Percentiles rank a stretch among this genome's conserved stretches.
phyloP scores from a whole-genome alignment of 92 coral and sea anemone species.

The Zoanthus sociatus region DNA sequence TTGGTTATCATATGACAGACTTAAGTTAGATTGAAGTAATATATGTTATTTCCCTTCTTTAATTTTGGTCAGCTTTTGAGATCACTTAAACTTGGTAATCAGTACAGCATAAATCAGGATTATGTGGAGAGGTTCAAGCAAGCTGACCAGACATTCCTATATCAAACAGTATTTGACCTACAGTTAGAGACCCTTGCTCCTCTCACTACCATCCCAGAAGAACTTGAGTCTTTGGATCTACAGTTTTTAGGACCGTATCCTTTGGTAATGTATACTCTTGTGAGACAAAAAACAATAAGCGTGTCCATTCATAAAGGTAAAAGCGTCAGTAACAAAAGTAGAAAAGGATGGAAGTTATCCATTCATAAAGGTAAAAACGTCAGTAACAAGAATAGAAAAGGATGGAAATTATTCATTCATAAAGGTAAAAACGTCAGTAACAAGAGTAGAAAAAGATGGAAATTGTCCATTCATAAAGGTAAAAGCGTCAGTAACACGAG shows the following conservation, averaged over 20 bases:
- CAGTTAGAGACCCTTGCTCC: constrained; percentile 74
- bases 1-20: too few relatives aligned
- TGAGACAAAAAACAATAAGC: neutral
- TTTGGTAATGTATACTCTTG: neutral
- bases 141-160: constrained; percentile 94
- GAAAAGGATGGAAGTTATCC: too few relatives aligned
- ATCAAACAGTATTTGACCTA: constrained; percentile 97
- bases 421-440: too few relatives aligned
- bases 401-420: too few relatives aligned
- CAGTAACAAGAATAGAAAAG: too few relatives aligned
- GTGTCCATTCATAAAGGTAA: neutral
- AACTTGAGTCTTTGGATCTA: constrained; percentile 67
- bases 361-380: too few relatives aligned
- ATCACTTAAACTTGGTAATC: constrained; percentile 80
- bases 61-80: constrained; percentile 69
- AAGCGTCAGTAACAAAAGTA: neutral
- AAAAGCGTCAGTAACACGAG: too few relatives aligned
- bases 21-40: too few relatives aligned
- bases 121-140: constrained; percentile 89
- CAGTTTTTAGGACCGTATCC: constrained; percentile 99
- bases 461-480: too few relatives aligned
- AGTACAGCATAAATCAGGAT: constrained; percentile 81
- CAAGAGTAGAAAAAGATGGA: too few relatives aligned
- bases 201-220: constrained; percentile 89
- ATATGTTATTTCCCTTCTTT: neutral